A percentile compares a stretch with the other conserved stretches of the same genome.
These are phyloP conservation scores for Scartelaos histophorus DNA, from an alignment of 2,113 vertebrate genomes.

Conservation along the genomic window DNA sequence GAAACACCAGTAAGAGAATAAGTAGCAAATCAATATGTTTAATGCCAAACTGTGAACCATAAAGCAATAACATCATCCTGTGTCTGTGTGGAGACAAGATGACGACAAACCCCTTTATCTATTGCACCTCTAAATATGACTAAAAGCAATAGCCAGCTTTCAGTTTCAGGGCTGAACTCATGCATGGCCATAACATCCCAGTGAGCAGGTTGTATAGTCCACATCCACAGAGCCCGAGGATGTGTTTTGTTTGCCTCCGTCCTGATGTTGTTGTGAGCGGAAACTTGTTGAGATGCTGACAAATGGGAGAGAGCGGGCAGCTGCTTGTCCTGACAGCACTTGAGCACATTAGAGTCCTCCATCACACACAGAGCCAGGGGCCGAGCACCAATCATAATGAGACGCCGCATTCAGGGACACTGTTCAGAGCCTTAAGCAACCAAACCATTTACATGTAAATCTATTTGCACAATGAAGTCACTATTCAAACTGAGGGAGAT, in stretches of 20 bases:
- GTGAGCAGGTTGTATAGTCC: neutral
- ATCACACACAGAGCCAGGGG: constrained; percentile 53
- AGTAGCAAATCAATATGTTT: too few relatives aligned
- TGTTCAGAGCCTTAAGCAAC: constrained; percentile 38
- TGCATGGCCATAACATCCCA: neutral
- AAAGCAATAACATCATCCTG: too few relatives aligned
- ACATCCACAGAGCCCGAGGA: constrained; percentile 22
- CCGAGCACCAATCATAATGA: constrained; percentile 59
- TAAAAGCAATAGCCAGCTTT: too few relatives aligned
- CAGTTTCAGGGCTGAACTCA: too few relatives aligned
- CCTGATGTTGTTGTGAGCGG: constrained; percentile 31
- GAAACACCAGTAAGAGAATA: too few relatives aligned
- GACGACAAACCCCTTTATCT: too few relatives aligned
- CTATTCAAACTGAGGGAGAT: constrained; percentile 20
- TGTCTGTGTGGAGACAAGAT: too few relatives aligned
- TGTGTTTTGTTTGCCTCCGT: constrained; percentile 20
- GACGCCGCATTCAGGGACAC: constrained; percentile 32
- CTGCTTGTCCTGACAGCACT: constrained; percentile 48
- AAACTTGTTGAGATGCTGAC: constrained; percentile 61
- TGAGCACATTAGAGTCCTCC: constrained; percentile 48
- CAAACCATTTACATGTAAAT: constrained; percentile 44
- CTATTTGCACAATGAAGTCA: constrained; percentile 25
- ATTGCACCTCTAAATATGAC: too few relatives aligned
- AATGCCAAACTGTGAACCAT: too few relatives aligned
- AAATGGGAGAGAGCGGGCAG: constrained; percentile 59